Evolutionary conservation across 1,140 invertebrate species (phyloP), one percentile per base, ranked within the genome.

Genomic region (Meloidogyne chitwoodi): DNA sequence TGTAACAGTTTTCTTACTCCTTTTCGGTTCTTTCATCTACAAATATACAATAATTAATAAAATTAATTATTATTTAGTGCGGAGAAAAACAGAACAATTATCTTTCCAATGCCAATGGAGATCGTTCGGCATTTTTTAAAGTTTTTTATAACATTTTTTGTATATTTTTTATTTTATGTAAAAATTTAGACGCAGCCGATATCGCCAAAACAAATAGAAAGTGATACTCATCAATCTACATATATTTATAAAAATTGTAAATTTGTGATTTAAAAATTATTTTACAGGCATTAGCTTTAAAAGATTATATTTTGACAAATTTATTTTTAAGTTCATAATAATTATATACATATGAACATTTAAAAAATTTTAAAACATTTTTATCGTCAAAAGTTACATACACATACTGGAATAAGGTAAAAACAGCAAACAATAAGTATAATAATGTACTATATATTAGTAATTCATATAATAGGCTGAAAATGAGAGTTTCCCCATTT

Each of bases 61-160:
- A 27, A 62, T 70, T 27, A 41, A 26, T n/a, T 26, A 26, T 63
- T 74, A 31, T 19, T 22, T 61, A 81, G 79, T 24, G 84, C 85
- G 0, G 88, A 88, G 74, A 88, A 88, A 78, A 88, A 88, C 66
- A 81, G 84, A 12, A 89, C 88, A 24, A 87, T 88, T 29, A 83
- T 88, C 14, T 88, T 88, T 74, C 88, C 88, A 6, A 77, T 87
- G n/a, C 82, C 85, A 8, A 81, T 85, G 68, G 85, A 85, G 77
- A 65, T 87, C 16, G 66, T 81, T 62, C 56, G 66, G 69, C 65
- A 67, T 31, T 63, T 76, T 34, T 22, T 74, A 16, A 75, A 63
- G 74, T 75, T 29, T n/a, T n/a, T n/a, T n/a, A n/a, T 44, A 12
- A 11, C 2, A 22, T 1, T 48, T 16, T 29, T 68, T 44, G 1